Conservation (phyloP, 1,140 invertebrate species). For the Thaumetopoea pityocampa region DNA sequence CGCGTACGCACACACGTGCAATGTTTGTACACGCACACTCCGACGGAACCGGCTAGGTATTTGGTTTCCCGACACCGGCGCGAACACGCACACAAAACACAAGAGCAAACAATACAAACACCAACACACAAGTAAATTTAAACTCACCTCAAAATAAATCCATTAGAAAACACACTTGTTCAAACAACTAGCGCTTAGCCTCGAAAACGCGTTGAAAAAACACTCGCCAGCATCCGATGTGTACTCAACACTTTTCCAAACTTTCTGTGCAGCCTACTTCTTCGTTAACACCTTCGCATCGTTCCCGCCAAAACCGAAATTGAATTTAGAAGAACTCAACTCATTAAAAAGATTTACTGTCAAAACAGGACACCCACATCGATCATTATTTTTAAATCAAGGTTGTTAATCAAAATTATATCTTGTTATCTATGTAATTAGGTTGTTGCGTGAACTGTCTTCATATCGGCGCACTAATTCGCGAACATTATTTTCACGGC, state of each 20-base stretch:
- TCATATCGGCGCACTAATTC: slow-evolving; percentile 28
- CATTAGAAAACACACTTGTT: slow-evolving; percentile 76
- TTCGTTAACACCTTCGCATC: slow-evolving; percentile 33
- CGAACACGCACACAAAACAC: slow-evolving; percentile 72
- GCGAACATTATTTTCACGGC: slow-evolving; percentile 39
- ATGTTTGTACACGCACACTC: too few species aligned
- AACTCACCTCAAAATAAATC: slow-evolving; percentile 77
- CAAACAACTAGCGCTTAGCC: slow-evolving; percentile 75
- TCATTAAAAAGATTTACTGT: slow-evolving; percentile 23
- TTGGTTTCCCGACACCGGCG: slow-evolving; percentile 72
- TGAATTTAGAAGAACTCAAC: slow-evolving; percentile 19
- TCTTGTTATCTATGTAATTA: slow-evolving; percentile 30
- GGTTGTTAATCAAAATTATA: slow-evolving; percentile 23
- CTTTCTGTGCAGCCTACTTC: slow-evolving; percentile 58
- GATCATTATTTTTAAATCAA: slow-evolving; percentile 20
- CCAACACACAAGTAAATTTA: slow-evolving; percentile 74
- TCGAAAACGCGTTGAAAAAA: slow-evolving; percentile 75
- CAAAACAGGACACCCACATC: slow-evolving; percentile 22
- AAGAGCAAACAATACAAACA: slow-evolving; percentile 73
- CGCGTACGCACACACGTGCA: slow-evolving; percentile 47
- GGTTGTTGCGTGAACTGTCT: slow-evolving; percentile 32
- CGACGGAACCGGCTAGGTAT: slow-evolving; percentile 62
- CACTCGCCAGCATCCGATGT: slow-evolving; percentile 64
- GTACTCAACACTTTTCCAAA: slow-evolving; percentile 71
- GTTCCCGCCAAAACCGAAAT: slow-evolving; percentile 51